Evolutionary conservation across 2,113 vertebrate species (phyloP), one percentile per base, ranked within the genome.

Genomic region (Nothobranchius kuhntae): DNA sequence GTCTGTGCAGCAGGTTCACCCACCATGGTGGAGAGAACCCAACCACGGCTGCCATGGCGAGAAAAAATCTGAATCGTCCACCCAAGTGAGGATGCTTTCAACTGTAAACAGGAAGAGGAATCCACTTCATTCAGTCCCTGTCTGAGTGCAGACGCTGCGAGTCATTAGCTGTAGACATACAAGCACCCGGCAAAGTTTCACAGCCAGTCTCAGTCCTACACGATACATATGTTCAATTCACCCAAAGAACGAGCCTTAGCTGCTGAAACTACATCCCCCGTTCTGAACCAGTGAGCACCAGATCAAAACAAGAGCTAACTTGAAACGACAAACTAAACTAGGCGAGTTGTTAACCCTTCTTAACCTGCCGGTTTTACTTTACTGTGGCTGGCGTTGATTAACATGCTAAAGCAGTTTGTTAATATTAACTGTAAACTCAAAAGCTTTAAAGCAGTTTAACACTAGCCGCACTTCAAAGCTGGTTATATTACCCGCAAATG

Each of bases 1-100:
- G 91, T 79, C 95, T 93, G 93, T 99, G 96, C 13, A 99, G 87
- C 15, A 98, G 92, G 86, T 88, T 96, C 67, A 96, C 97, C 97
- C 97, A 98, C 97, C 96, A 97, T 9, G 97, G 96, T 54, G 97
- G 95, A 76, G 94, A 92, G 85, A 96, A 98, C 91, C 93, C 95
- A 53, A 96, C 95, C 54, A 96, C 96, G 21, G 95, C 94, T 85
- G 96, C 95, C 94, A 95, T 95, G 70, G 72, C 81, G 54, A 73
- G 59, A 1, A n/a, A 58, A 61, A 38, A 65, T 66, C 65, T 73
- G 46, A 13, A 70, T 51, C 54, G 17, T 71, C 55, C 55, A 26
- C 62, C 79, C 64, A 65, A 54, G 58, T 30, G 4, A 52, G 56
- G 74, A 76, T 71, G 65, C 55, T 59, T 53, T 45, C 46, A 52